Percentiles rank a stretch among this genome's conserved stretches.
phyloP scores from a whole-genome alignment of 2,888 invertebrate genomes.

The Diplolepis rosae region DNA sequence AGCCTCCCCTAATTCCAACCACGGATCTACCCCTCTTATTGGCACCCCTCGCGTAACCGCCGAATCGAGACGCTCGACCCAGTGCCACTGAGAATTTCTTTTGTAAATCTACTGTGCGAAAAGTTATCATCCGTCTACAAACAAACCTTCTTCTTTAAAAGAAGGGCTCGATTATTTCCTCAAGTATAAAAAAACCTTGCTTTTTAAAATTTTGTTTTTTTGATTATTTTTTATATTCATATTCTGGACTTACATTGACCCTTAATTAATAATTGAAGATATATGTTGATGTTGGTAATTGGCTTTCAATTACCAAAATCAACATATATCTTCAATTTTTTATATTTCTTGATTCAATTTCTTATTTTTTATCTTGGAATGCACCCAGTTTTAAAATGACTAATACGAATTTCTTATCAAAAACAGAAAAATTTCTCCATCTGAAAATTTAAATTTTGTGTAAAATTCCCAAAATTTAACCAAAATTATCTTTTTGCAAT shows the following conservation, averaged over 20 bases:
- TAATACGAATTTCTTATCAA: no score
- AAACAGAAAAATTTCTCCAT: no score
- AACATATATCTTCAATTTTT: no score
- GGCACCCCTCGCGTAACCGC: conserved; percentile 55
- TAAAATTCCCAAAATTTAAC: neutral
- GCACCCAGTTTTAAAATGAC: neutral
- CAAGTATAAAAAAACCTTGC: no score
- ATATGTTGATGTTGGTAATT: no score
- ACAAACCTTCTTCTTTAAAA: neutral
- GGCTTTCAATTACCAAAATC: no score
- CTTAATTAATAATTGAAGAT: no score
- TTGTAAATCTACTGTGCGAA: neutral
- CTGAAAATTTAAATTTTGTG: neutral
- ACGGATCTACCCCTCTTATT: conserved; percentile 55
- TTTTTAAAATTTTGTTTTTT: no score
- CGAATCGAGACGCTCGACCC: conserved; percentile 42
- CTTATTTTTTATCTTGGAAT: neutral
- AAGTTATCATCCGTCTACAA: conserved; percentile 1
- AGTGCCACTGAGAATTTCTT: conserved; percentile 36
- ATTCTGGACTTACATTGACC: no score
- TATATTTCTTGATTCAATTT: neutral
- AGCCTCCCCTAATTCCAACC: conserved; percentile 59
- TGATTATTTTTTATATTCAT: neutral
- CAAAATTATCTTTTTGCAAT: neutral
- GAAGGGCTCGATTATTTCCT: neutral